Evolutionary conservation across 2,113 vertebrate species (phyloP).

Genomic region (Halcyon senegalensis): DNA sequence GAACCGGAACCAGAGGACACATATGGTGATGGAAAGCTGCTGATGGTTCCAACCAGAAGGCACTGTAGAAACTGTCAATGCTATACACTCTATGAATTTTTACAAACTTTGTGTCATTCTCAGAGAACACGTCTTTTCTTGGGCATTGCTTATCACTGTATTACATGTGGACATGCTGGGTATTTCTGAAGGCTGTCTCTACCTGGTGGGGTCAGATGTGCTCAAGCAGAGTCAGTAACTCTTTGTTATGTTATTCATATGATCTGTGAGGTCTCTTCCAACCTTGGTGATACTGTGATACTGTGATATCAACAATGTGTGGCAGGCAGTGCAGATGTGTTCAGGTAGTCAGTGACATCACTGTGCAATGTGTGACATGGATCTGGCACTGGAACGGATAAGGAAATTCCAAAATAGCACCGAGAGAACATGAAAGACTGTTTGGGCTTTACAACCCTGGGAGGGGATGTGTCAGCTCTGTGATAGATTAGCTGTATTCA

Average conservation of each 20-base stretch:
- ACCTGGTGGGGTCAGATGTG: neutral
- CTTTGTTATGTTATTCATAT: neutral
- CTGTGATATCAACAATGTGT: fast-evolving
- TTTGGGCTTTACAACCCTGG: neutral
- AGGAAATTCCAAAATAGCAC: neutral
- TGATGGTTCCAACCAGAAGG: neutral
- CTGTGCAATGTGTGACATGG: neutral
- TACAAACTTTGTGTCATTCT: neutral
- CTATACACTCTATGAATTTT: neutral
- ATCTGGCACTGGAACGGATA: neutral
- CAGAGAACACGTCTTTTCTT: neutral
- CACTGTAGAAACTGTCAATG: neutral
- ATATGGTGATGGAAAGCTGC: neutral
- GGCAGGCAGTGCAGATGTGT: neutral
- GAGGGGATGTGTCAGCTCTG: neutral
- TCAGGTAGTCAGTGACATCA: neutral
- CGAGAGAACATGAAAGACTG: neutral
- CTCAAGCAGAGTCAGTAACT: neutral
- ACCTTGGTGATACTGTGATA: no score
- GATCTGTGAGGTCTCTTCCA: no score
- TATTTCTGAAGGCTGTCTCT: neutral
- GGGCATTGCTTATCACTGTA: neutral
- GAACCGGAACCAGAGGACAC: neutral
- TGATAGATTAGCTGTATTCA: neutral
- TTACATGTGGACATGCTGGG: neutral